These are phyloP conservation scores for Morus bassanus DNA, from an alignment of 2,797 vertebrate genomes.

Conservation along the genomic window DNA sequence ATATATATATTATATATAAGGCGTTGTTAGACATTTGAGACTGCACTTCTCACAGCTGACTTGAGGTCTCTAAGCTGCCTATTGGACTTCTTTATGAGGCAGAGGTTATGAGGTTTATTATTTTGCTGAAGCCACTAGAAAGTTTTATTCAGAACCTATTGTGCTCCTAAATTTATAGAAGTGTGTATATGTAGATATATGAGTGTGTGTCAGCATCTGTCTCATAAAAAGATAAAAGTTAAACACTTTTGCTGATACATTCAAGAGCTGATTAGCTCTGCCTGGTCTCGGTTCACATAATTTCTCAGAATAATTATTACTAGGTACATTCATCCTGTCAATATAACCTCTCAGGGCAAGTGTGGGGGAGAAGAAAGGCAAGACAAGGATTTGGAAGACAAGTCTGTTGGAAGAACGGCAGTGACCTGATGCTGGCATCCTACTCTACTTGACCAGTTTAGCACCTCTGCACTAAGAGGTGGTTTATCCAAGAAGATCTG, in stretches of 20 bases:
- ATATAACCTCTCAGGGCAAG: background rate
- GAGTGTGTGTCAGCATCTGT: background rate
- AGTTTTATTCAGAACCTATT: background rate
- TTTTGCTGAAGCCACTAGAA: background rate
- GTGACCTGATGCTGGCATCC: background rate
- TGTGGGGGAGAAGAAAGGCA: background rate
- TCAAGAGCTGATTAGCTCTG: background rate
- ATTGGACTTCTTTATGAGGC: background rate
- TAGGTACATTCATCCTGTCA: background rate
- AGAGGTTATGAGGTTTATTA: background rate
- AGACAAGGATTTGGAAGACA: background rate
- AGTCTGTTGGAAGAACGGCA: background rate
- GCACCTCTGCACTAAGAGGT: background rate
- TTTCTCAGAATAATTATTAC: background rate
- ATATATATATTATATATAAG: too few relatives aligned
- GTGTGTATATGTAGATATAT: background rate
- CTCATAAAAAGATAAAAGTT: background rate
- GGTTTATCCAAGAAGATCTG: too few relatives aligned
- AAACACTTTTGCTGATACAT: background rate
- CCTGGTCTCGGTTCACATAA: background rate
- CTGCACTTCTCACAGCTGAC: background rate
- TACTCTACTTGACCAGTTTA: background rate
- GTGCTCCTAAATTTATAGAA: background rate
- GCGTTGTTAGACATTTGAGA: background rate
- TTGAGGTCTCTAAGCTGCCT: background rate